These are phyloP conservation scores for Troides helena DNA, from an alignment of 2,888 invertebrate species.

Conservation along the genomic window DNA sequence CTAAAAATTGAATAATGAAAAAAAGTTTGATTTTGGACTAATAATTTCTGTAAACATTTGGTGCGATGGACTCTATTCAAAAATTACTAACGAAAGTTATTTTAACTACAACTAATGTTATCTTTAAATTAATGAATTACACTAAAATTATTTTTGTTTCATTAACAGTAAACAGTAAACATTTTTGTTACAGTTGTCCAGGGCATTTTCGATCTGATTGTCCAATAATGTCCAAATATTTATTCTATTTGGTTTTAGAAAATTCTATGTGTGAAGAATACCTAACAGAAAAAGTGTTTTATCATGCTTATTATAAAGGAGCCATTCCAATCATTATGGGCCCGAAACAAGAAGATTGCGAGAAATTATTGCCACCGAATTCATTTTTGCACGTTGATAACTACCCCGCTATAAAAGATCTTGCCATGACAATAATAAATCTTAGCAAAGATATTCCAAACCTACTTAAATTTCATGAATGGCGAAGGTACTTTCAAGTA, in stretches of 20 bases:
- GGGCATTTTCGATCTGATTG: conserved; percentile 83
- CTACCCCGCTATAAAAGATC: conserved; percentile 66
- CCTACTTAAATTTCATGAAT: conserved; percentile 73
- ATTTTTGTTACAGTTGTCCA: conserved; percentile 77
- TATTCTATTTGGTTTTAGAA: conserved; percentile 86
- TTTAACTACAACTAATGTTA: too few species aligned
- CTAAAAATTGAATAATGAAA: too few species aligned
- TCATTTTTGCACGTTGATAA: conserved; percentile 82
- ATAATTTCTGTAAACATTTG: too few species aligned
- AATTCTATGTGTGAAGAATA: conserved; percentile 85
- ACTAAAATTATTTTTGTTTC: too few species aligned
- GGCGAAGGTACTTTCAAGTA: conserved; percentile 80
- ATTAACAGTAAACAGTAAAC: neutral
- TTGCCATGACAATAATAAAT: conserved; percentile 75
- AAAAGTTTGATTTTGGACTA: too few species aligned
- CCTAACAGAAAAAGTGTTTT: conserved; percentile 85
- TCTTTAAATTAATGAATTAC: too few species aligned
- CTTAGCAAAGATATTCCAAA: conserved; percentile 62
- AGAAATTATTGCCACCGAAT: conserved; percentile 79
- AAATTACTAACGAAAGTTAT: too few species aligned
- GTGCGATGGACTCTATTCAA: too few species aligned
- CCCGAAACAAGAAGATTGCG: conserved; percentile 67
- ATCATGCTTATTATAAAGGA: conserved; percentile 82
- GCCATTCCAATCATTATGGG: conserved; percentile 85
- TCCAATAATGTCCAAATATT: conserved; percentile 74